These are phyloP conservation scores for Psophia crepitans DNA, from an alignment of 2,113 vertebrate genomes.

Conservation along the genomic window DNA sequence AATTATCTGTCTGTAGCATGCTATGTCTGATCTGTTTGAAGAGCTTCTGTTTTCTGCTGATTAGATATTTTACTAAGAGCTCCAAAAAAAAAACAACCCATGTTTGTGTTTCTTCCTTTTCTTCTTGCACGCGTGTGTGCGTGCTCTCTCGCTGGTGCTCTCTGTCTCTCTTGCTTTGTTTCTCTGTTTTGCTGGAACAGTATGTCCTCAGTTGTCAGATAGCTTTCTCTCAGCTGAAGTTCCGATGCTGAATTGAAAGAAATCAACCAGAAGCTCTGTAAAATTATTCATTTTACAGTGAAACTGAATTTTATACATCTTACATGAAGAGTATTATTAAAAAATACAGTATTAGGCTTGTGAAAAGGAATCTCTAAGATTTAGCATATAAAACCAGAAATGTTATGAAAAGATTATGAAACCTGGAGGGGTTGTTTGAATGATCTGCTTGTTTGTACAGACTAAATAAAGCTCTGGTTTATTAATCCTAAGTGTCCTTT, in stretches of 20 bases:
- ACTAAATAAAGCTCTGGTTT: background rate
- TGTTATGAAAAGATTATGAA: background rate
- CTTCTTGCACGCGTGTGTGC: background rate
- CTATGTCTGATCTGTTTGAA: conserved; percentile 23
- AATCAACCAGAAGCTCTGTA: conserved; percentile 44
- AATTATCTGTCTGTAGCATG: background rate
- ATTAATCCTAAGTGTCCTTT: conserved; percentile 7
- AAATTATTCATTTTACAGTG: conserved; percentile 12
- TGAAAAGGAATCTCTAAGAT: background rate
- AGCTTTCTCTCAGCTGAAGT: conserved; percentile 44
- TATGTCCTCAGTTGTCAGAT: conserved; percentile 50
- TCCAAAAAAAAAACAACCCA: background rate
- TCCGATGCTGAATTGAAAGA: conserved; percentile 38
- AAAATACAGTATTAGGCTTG: background rate
- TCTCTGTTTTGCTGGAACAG: background rate
- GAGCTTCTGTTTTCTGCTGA: conserved; percentile 45
- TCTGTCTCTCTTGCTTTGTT: background rate
- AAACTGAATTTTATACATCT: background rate
- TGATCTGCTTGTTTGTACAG: background rate
- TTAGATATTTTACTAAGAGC: conserved; percentile 32
- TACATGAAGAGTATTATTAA: background rate
- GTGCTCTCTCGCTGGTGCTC: background rate
- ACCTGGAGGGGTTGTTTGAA: background rate
- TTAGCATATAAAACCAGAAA: background rate
- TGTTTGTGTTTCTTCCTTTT: conserved; percentile 6